Base-by-base conservation (phyloP, 2,797 vertebrate genomes). In the Sciaenops ocellatus region DNA sequence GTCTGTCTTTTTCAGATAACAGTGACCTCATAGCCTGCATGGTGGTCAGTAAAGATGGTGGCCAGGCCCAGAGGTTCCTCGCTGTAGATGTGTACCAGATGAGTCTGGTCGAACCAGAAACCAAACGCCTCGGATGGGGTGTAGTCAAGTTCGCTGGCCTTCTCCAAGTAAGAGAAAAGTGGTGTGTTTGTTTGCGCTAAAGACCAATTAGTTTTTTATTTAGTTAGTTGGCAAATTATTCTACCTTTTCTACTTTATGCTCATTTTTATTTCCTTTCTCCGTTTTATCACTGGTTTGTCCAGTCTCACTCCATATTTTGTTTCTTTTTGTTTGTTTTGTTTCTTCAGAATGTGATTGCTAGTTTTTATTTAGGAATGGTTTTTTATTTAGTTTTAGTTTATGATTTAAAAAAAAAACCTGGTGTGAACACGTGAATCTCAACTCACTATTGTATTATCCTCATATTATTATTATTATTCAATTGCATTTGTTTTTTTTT, bases 1-100 rank as follows among this genome's bases (percentile, higher is more conserved):
- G 2, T 54, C 20, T 7, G 0, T n/a, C 4, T 13, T 65, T 82
- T 69, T 57, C 78, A 99, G 98, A 99, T 93, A 99, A 99, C 94
- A 99, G 98, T 3, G 98, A 99, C 93, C 92, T 99, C 42, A 99
- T 99, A 22, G 98, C 98, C 2, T 99, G 98, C 78, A 98, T 98
- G 54, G 98, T 99, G 75, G 96, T 98, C 78, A 97, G 96, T 82
- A 99, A 98, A 91, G 98, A 99, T 11, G 97, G 97, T 0, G 89
- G 95, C 76, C 97, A 98, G 89, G 97, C 97, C 68, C 98, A 99
- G 92, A 95, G 98, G 54, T 99, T 99, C 89, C 95, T 99, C 61
- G 97, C 98, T 8, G 98, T 99, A 1, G 98, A 99, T 44, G 95
- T 99, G 61, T 99, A 99, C 93, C 98, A 99, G 92, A 99, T 99